These are phyloP conservation scores for Scophthalmus maximus DNA, from an alignment of 2,113 vertebrate genomes.

Conservation along the genomic window DNA sequence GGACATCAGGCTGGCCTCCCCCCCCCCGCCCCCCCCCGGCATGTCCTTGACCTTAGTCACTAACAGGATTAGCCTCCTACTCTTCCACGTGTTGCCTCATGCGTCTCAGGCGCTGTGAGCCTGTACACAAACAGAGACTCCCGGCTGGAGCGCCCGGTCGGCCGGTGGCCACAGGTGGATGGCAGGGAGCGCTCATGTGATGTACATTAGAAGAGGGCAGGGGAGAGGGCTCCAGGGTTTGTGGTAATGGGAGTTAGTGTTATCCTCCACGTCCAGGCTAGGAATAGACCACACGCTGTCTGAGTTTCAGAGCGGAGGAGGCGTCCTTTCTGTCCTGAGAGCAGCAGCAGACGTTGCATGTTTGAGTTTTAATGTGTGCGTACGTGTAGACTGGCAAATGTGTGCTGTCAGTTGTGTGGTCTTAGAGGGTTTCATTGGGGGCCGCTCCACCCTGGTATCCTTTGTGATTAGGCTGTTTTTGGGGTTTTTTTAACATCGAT, in stretches of 20 bases:
- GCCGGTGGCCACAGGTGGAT: slow-evolving; percentile 5
- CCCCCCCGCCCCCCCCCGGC: slow-evolving; percentile 43
- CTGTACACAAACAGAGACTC: slow-evolving; percentile 26
- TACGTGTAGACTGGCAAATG: background rate
- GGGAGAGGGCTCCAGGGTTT: slow-evolving; percentile 15
- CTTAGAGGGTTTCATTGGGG: background rate
- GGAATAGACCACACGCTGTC: slow-evolving; percentile 40
- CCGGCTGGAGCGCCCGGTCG: slow-evolving; percentile 20
- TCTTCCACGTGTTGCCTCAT: slow-evolving; percentile 67
- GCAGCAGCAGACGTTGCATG: background rate
- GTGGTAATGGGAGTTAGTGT: slow-evolving; percentile 50
- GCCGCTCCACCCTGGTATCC: background rate
- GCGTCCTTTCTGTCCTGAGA: background rate
- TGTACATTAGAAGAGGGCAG: slow-evolving; percentile 10
- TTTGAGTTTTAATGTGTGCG: background rate
- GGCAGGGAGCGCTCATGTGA: slow-evolving; percentile 7
- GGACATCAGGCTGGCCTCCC: slow-evolving; percentile 54
- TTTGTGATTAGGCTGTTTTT: background rate
- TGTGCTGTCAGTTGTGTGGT: background rate
- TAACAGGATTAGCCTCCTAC: slow-evolving; percentile 81
- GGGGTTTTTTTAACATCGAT: background rate
- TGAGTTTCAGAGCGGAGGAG: slow-evolving; percentile 21
- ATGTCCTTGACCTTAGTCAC: slow-evolving; percentile 77
- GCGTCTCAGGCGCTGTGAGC: slow-evolving; percentile 60
- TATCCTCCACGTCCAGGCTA: slow-evolving; percentile 25